A percentile compares a stretch with the other conserved stretches of the same genome.
Conservation (phyloP, 64 coral and sea anemone genomes). For the Dendronephthya gigantea region DNA sequence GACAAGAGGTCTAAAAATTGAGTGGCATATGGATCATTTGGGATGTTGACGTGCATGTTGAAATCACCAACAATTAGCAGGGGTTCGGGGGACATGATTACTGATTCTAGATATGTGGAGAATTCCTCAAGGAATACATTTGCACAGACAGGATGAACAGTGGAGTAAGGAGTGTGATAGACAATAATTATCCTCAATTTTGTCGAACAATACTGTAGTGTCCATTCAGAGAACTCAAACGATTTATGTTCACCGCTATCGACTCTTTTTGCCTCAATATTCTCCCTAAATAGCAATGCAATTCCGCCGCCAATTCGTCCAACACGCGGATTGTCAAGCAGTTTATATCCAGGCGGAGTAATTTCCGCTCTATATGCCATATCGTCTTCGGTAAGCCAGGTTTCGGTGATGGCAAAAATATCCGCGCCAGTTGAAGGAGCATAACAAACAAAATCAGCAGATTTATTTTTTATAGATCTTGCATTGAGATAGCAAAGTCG, state of each 20-base stretch:
- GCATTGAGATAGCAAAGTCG: slow-evolving; percentile 22
- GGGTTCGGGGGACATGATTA: slow-evolving; percentile 54
- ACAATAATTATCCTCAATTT: slow-evolving; percentile 10
- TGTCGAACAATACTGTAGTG: slow-evolving; percentile 25
- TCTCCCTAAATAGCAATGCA: slow-evolving; percentile 24
- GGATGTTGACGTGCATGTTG: neutral
- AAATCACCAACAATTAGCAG: too few relatives aligned
- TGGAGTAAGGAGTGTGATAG: neutral
- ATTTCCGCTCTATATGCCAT: slow-evolving; percentile 21
- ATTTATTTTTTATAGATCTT: neutral
- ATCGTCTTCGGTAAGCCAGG: slow-evolving; percentile 25
- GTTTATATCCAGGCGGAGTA: slow-evolving; percentile 24
- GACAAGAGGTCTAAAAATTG: slow-evolving; percentile 24
- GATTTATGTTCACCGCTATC: slow-evolving; percentile 12
- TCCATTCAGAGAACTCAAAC: slow-evolving; percentile 40
- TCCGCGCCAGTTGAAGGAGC: neutral
- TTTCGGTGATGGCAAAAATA: slow-evolving; percentile 39
- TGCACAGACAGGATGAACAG: slow-evolving; percentile 18
- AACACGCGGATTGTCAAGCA: slow-evolving; percentile 34
- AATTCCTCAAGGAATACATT: neutral
- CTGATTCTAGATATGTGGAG: neutral
- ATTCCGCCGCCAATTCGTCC: slow-evolving; percentile 37
- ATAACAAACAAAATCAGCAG: neutral
- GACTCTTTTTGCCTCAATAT: neutral
- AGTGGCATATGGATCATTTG: neutral